A percentile compares a stretch with the other conserved stretches of the same genome.
phyloP scores from a whole-genome alignment of 2,888 invertebrate species.

The Melolontha melolontha region DNA sequence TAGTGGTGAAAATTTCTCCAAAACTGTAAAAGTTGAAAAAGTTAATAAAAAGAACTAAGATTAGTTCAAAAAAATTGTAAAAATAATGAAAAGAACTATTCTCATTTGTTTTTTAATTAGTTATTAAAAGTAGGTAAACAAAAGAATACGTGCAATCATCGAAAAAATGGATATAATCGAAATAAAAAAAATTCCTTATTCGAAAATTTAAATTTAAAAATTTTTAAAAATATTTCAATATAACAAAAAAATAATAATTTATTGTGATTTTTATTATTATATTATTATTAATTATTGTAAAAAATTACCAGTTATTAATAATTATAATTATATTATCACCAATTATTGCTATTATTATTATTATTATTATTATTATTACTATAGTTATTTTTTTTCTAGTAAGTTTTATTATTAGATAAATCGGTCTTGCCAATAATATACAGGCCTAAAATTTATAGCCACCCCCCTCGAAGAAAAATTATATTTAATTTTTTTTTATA shows the following conservation, averaged over 20 bases:
- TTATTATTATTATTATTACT: conserved; percentile 31
- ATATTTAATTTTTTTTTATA: conserved; percentile 23
- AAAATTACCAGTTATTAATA: conserved; percentile 42
- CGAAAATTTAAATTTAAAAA: conserved; percentile 28
- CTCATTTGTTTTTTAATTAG: conserved; percentile 27
- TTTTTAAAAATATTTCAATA: conserved; percentile 25
- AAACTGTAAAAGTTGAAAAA: conserved; percentile 20
- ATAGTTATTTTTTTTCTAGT: conserved; percentile 33
- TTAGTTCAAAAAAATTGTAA: conserved; percentile 5
- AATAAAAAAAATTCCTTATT: conserved; percentile 51
- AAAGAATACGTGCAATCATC: conserved; percentile 52
- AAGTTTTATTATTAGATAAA: conserved; percentile 21
- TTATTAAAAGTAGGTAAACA: conserved; percentile 11
- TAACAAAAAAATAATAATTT: conserved; percentile 55
- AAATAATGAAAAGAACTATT: background rate
- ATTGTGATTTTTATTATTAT: conserved; percentile 57
- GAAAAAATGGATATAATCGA: conserved; percentile 45
- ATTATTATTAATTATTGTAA: conserved; percentile 39
- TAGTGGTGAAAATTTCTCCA: conserved; percentile 27
- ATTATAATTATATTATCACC: conserved; percentile 41
- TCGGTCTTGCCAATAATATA: conserved; percentile 31
- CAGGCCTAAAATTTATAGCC: conserved; percentile 27
- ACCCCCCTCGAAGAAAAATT: conserved; percentile 6
- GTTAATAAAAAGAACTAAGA: conserved; percentile 7
- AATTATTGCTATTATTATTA: conserved; percentile 38